These are phyloP conservation scores for Hesperophylax magnus DNA, from an alignment of 1,140 invertebrate genomes.

Conservation along the genomic window DNA sequence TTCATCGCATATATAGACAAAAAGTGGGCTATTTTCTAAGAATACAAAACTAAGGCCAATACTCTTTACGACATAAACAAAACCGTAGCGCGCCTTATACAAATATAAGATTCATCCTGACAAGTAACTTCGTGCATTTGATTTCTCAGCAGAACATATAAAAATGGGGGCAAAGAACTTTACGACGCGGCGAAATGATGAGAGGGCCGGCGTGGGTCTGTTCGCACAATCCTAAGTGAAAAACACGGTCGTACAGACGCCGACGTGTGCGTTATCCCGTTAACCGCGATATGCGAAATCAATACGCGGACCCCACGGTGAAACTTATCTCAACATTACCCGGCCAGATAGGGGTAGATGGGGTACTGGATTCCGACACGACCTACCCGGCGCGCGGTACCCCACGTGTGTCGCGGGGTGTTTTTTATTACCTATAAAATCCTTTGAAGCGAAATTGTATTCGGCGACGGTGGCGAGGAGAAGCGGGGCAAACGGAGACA, in stretches of 20 bases:
- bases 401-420: conserved; percentile 49
- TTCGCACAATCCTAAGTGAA: conserved; percentile 33
- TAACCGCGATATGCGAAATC: conserved; percentile 56
- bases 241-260: conserved; percentile 41
- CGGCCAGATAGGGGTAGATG: background rate
- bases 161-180: conserved; percentile 37
- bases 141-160: background rate
- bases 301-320: conserved; percentile 46
- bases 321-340: conserved; percentile 43
- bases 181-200: conserved; percentile 52
- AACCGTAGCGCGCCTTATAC: no score
- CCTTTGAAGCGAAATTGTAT: conserved; percentile 59
- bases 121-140: background rate
- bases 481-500: conserved; percentile 50
- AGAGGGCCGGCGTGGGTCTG: conserved; percentile 29
- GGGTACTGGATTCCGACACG: no score
- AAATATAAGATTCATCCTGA: no score
- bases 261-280: conserved; percentile 40
- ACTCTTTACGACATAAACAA: no score
- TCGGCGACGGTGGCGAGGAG: conserved; percentile 30
- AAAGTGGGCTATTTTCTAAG: no score
- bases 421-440: conserved; percentile 59
- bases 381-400: background rate
- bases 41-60: no score
- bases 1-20: no score